These are phyloP conservation scores for Stenodera caucasica DNA, from an alignment of 2,888 invertebrate genomes.

Conservation along the genomic window DNA sequence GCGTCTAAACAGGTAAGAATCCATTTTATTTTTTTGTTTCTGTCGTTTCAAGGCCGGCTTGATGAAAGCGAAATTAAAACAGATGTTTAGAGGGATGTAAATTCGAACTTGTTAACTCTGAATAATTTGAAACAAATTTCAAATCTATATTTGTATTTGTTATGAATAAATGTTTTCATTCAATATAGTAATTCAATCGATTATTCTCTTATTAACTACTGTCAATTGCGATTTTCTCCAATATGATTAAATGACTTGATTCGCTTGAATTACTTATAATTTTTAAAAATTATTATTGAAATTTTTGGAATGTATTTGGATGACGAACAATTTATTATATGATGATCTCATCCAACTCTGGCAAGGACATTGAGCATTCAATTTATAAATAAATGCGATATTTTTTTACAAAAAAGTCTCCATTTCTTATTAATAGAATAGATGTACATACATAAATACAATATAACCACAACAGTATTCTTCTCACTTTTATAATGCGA, in stretches of 20 bases:
- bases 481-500: background rate
- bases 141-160: too few species aligned
- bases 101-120: conserved; percentile 12
- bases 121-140: background rate
- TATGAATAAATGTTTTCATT: too few species aligned
- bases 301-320: background rate
- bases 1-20: background rate
- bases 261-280: too few species aligned
- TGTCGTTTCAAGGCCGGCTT: background rate
- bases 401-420: too few species aligned
- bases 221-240: too few species aligned
- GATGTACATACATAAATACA: too few species aligned
- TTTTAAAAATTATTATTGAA: too few species aligned
- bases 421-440: too few species aligned
- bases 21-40: background rate
- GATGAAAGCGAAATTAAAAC: conserved; percentile 26
- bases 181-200: too few species aligned
- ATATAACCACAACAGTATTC: too few species aligned
- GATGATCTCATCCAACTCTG: conserved; percentile 2
- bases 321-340: background rate
- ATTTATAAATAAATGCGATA: background rate
- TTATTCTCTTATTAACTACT: too few species aligned
- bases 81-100: conserved; percentile 27
- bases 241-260: too few species aligned
- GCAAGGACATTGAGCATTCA: background rate